Evolutionary conservation across 2,113 vertebrate species (phyloP).

Genomic region (Ailuropoda melanoleuca): DNA sequence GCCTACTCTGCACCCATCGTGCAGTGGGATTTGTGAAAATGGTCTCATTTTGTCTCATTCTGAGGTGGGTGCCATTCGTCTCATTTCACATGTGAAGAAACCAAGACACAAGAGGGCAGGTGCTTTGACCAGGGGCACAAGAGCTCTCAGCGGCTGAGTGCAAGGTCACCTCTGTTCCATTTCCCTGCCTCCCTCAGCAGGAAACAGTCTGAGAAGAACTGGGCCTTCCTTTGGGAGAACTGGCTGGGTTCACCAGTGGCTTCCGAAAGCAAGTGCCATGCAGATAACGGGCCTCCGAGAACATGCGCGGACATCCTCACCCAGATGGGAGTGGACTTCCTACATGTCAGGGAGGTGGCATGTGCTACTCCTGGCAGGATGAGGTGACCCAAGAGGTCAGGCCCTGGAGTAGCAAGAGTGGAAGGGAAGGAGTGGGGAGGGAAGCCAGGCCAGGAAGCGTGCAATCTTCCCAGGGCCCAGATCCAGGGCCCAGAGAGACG

Average conservation of each 20-base stretch:
- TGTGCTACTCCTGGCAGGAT: neutral
- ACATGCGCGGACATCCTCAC: neutral
- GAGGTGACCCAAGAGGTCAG: neutral
- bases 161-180: neutral
- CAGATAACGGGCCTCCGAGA: rapidly evolving
- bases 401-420: neutral
- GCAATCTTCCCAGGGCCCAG: constrained; percentile 31
- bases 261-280: neutral
- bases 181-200: neutral
- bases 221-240: neutral
- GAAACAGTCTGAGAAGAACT: neutral
- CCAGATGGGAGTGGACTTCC: neutral
- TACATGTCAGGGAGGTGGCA: neutral
- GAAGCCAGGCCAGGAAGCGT: neutral
- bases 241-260: rapidly evolving
- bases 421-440: neutral
- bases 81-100: neutral
- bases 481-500: neutral
- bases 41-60: neutral
- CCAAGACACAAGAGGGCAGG: neutral
- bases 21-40: neutral
- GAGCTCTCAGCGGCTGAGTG: neutral
- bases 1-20: neutral
- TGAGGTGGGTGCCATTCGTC: neutral
- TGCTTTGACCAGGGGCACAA: too few relatives aligned